These are phyloP conservation scores for Orthosia gothica DNA, from an alignment of 2,888 invertebrate species.

Conservation along the genomic window DNA sequence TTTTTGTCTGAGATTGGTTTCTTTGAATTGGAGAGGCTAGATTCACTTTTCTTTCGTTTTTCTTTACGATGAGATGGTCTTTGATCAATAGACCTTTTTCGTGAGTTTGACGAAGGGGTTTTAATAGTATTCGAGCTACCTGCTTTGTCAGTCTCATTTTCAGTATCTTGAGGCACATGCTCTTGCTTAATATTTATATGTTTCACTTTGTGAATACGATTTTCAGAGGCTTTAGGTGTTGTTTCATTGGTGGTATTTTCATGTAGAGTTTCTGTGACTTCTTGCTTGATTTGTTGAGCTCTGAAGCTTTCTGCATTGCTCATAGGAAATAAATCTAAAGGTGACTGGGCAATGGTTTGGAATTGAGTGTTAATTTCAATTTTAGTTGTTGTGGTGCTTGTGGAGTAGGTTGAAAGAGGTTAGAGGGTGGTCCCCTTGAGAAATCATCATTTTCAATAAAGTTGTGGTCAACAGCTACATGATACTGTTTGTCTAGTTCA, in stretches of 20 bases:
- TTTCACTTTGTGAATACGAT: conserved; percentile 39
- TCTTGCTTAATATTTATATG: conserved; percentile 62
- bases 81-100: conserved; percentile 86
- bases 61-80: conserved; percentile 88
- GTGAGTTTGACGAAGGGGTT: conserved; percentile 74
- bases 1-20: conserved; percentile 75
- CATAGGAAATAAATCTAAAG: conserved; percentile 66
- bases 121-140: conserved; percentile 67
- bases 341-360: conserved; percentile 70
- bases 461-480: conserved; percentile 88
- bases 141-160: conserved; percentile 69
- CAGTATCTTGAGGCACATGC: conserved; percentile 63
- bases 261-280: conserved; percentile 44
- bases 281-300: conserved; percentile 53
- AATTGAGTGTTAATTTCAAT: conserved; percentile 74
- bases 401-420: conserved; percentile 10
- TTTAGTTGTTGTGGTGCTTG: conserved; percentile 54
- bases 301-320: conserved; percentile 12
- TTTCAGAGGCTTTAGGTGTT: conserved; percentile 41
- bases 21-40: conserved; percentile 66
- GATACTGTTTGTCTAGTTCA: conserved; percentile 88
- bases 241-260: conserved; percentile 48
- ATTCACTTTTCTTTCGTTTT: conserved; percentile 87
- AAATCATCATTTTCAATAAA: conserved; percentile 82
- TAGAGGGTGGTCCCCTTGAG: conserved; percentile 54